Conservation (phyloP, 2,888 invertebrate species). For the Petrophora chlorosata region DNA sequence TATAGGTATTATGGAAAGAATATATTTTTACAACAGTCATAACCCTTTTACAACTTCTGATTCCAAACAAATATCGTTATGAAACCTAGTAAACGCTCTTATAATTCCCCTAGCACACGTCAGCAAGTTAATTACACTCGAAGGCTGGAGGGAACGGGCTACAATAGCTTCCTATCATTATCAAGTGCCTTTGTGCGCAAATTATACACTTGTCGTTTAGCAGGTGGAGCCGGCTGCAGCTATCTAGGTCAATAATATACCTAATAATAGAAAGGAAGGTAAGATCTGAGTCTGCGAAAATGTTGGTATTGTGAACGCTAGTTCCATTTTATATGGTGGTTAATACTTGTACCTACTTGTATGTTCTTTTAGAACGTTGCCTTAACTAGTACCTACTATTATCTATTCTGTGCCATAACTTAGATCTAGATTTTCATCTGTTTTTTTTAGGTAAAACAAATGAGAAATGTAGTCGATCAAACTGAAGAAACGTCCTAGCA, state of each 20-base stretch:
- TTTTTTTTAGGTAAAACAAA: too few relatives aligned
- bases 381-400: too few relatives aligned
- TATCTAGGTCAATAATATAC: constrained; percentile 15
- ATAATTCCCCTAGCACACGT: constrained; percentile 38
- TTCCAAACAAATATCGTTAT: background rate
- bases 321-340: too few relatives aligned
- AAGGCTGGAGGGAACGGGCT: constrained; percentile 64
- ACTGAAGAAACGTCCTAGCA: too few relatives aligned
- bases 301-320: too few relatives aligned
- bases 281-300: constrained; percentile 14
- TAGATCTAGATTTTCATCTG: too few relatives aligned
- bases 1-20: too few relatives aligned
- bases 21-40: too few relatives aligned
- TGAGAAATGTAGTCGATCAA: too few relatives aligned
- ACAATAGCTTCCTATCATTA: constrained; percentile 62
- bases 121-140: constrained; percentile 49
- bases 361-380: too few relatives aligned
- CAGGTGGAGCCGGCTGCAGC: constrained; percentile 2
- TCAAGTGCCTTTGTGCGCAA: constrained; percentile 29
- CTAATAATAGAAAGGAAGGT: constrained; percentile 6
- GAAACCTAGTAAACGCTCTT: constrained; percentile 1
- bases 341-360: too few relatives aligned
- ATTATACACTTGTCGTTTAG: constrained; percentile 29
- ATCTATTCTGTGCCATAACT: too few relatives aligned
- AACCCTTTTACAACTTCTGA: background rate